A percentile compares a stretch with the other conserved stretches of the same genome.
Evolutionary conservation across 2,888 invertebrate species (phyloP).

Genomic region (Exephanes ischioxanthus): DNA sequence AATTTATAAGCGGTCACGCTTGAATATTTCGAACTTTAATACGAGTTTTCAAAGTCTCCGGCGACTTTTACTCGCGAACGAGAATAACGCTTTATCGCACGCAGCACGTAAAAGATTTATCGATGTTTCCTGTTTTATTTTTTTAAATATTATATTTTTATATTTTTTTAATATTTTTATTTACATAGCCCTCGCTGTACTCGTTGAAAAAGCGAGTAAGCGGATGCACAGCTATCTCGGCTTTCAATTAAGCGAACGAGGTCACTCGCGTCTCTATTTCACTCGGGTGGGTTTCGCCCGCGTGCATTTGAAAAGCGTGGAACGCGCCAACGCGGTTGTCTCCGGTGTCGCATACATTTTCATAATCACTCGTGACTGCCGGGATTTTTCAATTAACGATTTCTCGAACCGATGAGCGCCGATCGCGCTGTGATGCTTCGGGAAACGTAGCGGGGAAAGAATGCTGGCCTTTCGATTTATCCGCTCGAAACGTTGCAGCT

Average conservation of each 20-base stretch:
- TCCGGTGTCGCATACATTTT: conserved; percentile 46
- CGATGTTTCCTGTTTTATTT: conserved; percentile 22
- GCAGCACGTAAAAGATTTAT: conserved; percentile 32
- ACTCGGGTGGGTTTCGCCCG: neutral
- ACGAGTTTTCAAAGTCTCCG: conserved; percentile 27
- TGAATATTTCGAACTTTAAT: conserved; percentile 18
- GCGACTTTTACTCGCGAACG: neutral
- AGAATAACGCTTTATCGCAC: conserved; percentile 10
- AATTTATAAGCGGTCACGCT: conserved; percentile 6
- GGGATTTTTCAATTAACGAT: conserved; percentile 1
- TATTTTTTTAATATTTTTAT: neutral
- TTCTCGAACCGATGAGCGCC: too few relatives aligned
- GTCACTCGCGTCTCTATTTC: conserved; percentile 25
- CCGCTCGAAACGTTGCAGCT: neutral
- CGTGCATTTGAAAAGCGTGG: conserved; percentile 18
- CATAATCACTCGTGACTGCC: conserved; percentile 27
- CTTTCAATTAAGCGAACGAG: conserved; percentile 54
- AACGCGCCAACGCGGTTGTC: conserved; percentile 1
- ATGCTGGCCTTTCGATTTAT: too few relatives aligned
- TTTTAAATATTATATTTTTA: neutral
- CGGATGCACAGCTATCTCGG: conserved; percentile 30
- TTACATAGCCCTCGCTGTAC: neutral
- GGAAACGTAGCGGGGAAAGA: too few relatives aligned
- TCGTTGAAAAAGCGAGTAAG: conserved; percentile 34
- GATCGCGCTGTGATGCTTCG: too few relatives aligned